Percentiles rank a stretch among this genome's conserved stretches.
Conservation (phyloP, 2,888 invertebrate genomes). For the Spicauda simplicius region DNA sequence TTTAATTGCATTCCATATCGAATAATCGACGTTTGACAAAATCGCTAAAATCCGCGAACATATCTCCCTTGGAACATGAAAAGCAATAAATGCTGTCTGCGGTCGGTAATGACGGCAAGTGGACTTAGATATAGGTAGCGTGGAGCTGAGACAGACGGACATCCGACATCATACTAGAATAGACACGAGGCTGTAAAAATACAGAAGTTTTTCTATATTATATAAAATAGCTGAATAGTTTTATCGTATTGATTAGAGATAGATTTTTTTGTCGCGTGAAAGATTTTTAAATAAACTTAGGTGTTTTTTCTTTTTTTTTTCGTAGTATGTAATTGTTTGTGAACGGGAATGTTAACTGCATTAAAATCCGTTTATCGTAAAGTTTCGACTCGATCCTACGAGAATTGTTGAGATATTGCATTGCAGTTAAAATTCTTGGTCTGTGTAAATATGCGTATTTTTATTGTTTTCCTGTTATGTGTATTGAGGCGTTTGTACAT, state of each 20-base stretch:
- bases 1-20: too few species aligned
- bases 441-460: slow-evolving; percentile 47
- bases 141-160: background rate
- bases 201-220: slow-evolving; percentile 26
- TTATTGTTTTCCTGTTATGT: slow-evolving; percentile 40
- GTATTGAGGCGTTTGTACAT: slow-evolving; percentile 50
- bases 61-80: too few species aligned
- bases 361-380: background rate
- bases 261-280: slow-evolving; percentile 28
- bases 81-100: too few species aligned
- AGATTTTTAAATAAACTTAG: slow-evolving; percentile 27
- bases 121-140: too few species aligned
- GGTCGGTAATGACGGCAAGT: too few species aligned
- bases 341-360: slow-evolving; percentile 30
- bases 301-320: slow-evolving; percentile 11
- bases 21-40: too few species aligned
- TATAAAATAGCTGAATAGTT: slow-evolving; percentile 21
- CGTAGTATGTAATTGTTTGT: slow-evolving; percentile 21
- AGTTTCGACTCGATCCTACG: too few species aligned
- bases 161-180: slow-evolving; percentile 10
- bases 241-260: slow-evolving; percentile 9
- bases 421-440: slow-evolving; percentile 41
- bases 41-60: too few species aligned
- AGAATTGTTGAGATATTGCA: too few species aligned
- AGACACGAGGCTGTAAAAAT: slow-evolving; percentile 3